Evolutionary conservation across 2,888 invertebrate species (phyloP).

Genomic region (Liopterus haemorrhoidalis): DNA sequence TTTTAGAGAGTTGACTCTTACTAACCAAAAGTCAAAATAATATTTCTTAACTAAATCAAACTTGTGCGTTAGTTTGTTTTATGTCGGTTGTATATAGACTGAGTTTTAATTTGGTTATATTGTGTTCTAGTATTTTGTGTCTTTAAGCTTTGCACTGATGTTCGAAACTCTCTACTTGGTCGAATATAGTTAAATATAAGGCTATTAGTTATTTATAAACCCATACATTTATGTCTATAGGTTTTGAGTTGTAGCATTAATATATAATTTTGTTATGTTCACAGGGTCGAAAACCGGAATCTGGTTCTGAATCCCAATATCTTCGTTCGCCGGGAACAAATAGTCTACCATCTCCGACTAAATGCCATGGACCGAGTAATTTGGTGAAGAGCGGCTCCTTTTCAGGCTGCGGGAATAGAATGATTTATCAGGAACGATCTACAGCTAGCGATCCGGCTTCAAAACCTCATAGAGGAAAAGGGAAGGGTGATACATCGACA

Average conservation of each 20-base stretch:
- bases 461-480: conserved; percentile 48
- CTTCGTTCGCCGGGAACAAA: conserved; percentile 11
- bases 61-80: too few species aligned
- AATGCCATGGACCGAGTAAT: conserved; percentile 41
- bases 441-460: conserved; percentile 61
- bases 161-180: background rate
- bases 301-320: conserved; percentile 48
- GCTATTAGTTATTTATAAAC: too few species aligned
- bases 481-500: conserved; percentile 55
- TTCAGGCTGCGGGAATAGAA: conserved; percentile 55
- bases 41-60: too few species aligned
- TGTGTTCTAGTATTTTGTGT: background rate
- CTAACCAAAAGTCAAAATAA: too few species aligned
- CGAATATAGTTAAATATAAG: too few species aligned
- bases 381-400: conserved; percentile 71
- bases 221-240: too few species aligned
- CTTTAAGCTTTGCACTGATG: background rate
- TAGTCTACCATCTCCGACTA: conserved; percentile 10
- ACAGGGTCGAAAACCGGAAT: conserved; percentile 51
- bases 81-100: too few species aligned
- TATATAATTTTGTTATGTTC: conserved; percentile 9
- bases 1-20: too few species aligned
- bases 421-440: conserved; percentile 53
- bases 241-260: too few species aligned
- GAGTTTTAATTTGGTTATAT: too few species aligned